phyloP scores from a whole-genome alignment of 2,113 vertebrate species.

The Kryptolebias marmoratus region DNA sequence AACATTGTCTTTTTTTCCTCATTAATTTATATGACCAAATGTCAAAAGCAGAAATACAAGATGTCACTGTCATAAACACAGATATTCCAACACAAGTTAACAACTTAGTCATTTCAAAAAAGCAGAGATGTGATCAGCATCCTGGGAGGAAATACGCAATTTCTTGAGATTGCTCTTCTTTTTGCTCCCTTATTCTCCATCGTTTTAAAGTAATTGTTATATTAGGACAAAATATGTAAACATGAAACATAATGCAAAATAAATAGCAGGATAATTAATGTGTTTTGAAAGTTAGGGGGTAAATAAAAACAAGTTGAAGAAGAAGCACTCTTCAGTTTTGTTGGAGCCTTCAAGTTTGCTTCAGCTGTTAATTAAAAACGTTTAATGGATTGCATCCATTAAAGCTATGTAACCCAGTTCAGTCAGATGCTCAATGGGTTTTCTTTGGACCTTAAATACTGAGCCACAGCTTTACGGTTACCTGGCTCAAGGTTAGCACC shows the following conservation, averaged over 20 bases:
- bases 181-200: neutral
- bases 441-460: constrained; percentile 52
- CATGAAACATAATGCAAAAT: constrained; percentile 5
- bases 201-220: constrained; percentile 45
- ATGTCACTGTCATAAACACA: constrained; percentile 18
- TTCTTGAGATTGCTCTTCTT: constrained; percentile 27
- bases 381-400: constrained; percentile 66
- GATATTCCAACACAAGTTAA: constrained; percentile 35
- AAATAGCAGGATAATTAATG: constrained; percentile 12
- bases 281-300: neutral
- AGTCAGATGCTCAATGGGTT: constrained; percentile 62
- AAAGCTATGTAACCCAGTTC: constrained; percentile 68
- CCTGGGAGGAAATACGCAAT: constrained; percentile 16
- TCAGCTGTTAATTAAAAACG: constrained; percentile 69
- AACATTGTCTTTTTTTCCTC: constrained; percentile 22
- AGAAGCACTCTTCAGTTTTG: constrained; percentile 52
- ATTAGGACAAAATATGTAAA: constrained; percentile 60
- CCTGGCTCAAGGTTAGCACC: constrained; percentile 66
- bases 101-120: constrained; percentile 44
- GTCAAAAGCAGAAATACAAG: constrained; percentile 22
- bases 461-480: constrained; percentile 49
- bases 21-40: constrained; percentile 36
- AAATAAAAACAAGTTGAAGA: constrained; percentile 12
- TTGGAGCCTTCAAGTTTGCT: constrained; percentile 71
- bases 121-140: constrained; percentile 22